Percentiles rank a stretch among this genome's conserved stretches.
Conservation (phyloP, 2,797 vertebrate species). For the Scleropages formosus region DNA sequence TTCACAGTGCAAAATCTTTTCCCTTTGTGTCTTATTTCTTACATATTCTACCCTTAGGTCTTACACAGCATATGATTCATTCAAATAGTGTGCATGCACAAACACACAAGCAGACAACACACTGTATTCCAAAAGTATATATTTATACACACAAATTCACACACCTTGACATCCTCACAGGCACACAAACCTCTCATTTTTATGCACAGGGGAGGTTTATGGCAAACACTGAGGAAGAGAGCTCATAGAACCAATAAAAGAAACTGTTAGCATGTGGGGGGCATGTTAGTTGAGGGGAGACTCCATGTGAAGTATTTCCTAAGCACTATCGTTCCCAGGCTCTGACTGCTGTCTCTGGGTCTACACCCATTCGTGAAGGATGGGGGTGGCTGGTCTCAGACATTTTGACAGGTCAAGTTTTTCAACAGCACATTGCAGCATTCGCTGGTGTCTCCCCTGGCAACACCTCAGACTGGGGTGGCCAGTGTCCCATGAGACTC, state of each 20-base stretch:
- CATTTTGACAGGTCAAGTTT: slow-evolving; percentile 93
- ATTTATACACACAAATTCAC: no score
- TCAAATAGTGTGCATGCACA: slow-evolving; percentile 29
- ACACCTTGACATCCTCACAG: slow-evolving; percentile 48
- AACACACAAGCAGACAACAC: slow-evolving; percentile 53
- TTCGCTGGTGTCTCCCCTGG: slow-evolving; percentile 82
- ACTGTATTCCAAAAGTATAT: slow-evolving; percentile 8
- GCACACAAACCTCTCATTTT: no score
- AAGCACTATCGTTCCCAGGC: slow-evolving; percentile 83
- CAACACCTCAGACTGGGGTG: slow-evolving; percentile 74
- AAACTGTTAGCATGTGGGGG: slow-evolving; percentile 16
- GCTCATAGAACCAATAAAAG: not conserved
- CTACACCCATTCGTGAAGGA: not conserved
- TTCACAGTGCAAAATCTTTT: not conserved
- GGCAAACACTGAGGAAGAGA: no score
- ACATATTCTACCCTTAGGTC: no score
- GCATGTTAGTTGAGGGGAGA: no score
- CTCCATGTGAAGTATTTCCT: slow-evolving; percentile 55
- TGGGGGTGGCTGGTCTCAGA: slow-evolving; percentile 69
- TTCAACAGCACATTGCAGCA: slow-evolving; percentile 85
- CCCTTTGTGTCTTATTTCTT: not conserved
- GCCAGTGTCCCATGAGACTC: slow-evolving; percentile 45
- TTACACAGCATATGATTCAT: no score
- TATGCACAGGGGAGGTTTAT: no score
- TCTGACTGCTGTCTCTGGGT: slow-evolving; percentile 67